Conservation (phyloP, 2,888 invertebrate species). For the Altica lythri region DNA sequence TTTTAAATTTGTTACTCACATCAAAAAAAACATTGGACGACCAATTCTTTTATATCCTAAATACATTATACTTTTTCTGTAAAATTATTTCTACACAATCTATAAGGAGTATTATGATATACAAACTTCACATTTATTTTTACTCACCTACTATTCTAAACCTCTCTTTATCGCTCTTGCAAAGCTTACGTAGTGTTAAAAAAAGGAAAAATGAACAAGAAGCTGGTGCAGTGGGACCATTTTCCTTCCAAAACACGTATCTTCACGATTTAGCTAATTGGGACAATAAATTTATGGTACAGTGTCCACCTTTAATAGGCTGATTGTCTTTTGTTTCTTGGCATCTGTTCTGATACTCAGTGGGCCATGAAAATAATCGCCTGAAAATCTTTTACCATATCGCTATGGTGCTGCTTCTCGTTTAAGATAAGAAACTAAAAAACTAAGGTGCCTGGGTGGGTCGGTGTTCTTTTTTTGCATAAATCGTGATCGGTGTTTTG, state of each 20-base stretch:
- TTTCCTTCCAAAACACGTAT: conserved; percentile 59
- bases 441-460: background rate
- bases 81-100: too few relatives aligned
- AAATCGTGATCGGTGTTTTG: background rate
- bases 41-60: too few relatives aligned
- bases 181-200: conserved; percentile 31
- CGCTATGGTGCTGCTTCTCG: background rate
- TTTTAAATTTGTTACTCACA: too few relatives aligned
- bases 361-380: conserved; percentile 48
- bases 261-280: conserved; percentile 62
- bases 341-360: conserved; percentile 55
- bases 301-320: conserved; percentile 59
- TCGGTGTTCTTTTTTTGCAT: conserved; percentile 1
- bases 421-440: conserved; percentile 3
- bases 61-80: too few relatives aligned
- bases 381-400: conserved; percentile 27
- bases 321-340: conserved; percentile 59
- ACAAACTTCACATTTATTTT: too few relatives aligned
- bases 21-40: too few relatives aligned
- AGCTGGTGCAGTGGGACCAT: conserved; percentile 50
- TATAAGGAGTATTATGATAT: too few relatives aligned
- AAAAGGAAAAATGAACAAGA: conserved; percentile 38
- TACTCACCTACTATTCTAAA: conserved; percentile 13
- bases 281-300: conserved; percentile 62
- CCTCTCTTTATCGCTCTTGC: conserved; percentile 15